These are phyloP conservation scores for Musca vetustissima DNA, from an alignment of 1,140 invertebrate genomes.

Conservation along the genomic window DNA sequence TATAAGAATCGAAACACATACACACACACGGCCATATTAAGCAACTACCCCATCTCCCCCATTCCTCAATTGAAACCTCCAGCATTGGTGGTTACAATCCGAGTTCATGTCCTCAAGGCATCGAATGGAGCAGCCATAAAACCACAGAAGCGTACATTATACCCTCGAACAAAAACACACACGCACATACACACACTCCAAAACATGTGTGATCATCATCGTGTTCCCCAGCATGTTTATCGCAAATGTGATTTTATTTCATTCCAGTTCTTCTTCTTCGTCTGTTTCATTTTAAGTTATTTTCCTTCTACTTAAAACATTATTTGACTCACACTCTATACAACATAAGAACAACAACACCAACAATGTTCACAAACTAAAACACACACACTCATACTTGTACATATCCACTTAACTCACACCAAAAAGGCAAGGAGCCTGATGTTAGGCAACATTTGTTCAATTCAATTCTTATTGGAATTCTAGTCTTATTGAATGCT, in stretches of 20 bases:
- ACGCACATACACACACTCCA: constrained; percentile 7
- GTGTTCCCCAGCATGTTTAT: not conserved
- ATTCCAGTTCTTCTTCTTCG: no score
- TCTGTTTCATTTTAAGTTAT: no score
- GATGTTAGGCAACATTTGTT: constrained; percentile 13
- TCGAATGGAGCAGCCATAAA: constrained; percentile 12
- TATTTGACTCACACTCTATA: constrained; percentile 16
- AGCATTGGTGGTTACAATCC: no score
- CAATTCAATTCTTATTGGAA: constrained; percentile 17
- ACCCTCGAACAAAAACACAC: constrained; percentile 8
- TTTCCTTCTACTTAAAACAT: not conserved
- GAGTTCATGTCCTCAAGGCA: no score
- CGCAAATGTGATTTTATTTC: constrained; percentile 4
- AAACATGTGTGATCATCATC: constrained; percentile 16
- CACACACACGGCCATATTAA: not conserved
- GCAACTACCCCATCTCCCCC: no score
- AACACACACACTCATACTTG: not conserved
- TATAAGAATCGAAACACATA: not conserved
- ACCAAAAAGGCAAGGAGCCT: not conserved
- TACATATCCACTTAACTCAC: not conserved
- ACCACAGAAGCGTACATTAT: not conserved
- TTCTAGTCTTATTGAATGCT: constrained; percentile 8
- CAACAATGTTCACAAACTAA: not conserved
- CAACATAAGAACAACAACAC: not conserved
- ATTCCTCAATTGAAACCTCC: no score